Conservation (phyloP, 1,140 invertebrate genomes). For the Tetramorium simillimum region DNA sequence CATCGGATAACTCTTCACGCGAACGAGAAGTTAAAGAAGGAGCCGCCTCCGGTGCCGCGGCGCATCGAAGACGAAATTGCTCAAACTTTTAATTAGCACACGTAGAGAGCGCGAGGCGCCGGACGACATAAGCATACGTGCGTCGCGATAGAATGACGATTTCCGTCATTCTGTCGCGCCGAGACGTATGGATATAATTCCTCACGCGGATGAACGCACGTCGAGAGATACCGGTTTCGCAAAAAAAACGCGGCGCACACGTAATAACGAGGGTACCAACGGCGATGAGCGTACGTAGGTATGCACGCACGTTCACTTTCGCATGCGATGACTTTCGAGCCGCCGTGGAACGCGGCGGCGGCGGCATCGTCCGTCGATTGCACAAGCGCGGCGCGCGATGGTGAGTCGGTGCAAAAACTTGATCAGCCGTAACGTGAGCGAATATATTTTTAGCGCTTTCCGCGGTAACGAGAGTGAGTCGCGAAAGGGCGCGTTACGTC, state of each 20-base stretch:
- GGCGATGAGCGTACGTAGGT: neutral
- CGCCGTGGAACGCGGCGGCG: neutral
- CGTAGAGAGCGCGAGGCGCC: neutral
- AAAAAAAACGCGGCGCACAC: neutral
- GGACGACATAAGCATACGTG: neutral
- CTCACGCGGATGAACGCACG: slow-evolving; percentile 5
- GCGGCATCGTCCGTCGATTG: slow-evolving; percentile 22
- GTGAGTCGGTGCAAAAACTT: neutral
- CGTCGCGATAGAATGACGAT: neutral
- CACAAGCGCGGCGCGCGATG: neutral
- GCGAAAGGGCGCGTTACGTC: slow-evolving; percentile 32
- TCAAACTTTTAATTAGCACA: slow-evolving; percentile 60
- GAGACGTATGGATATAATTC: neutral
- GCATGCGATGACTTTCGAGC: slow-evolving; percentile 25
- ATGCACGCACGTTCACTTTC: slow-evolving; percentile 36
- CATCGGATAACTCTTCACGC: slow-evolving; percentile 34
- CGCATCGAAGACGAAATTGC: slow-evolving; percentile 1
- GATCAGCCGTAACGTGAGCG: slow-evolving; percentile 33
- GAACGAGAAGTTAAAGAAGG: slow-evolving; percentile 37
- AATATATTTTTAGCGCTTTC: slow-evolving; percentile 34
- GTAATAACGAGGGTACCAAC: too few relatives aligned
- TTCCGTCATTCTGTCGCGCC: slow-evolving; percentile 4
- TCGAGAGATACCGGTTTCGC: neutral
- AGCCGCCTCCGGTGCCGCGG: neutral
- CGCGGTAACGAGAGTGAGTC: slow-evolving; percentile 19